Evolutionary conservation across 2,797 vertebrate species (phyloP).

Genomic region (Podargus strigoides): DNA sequence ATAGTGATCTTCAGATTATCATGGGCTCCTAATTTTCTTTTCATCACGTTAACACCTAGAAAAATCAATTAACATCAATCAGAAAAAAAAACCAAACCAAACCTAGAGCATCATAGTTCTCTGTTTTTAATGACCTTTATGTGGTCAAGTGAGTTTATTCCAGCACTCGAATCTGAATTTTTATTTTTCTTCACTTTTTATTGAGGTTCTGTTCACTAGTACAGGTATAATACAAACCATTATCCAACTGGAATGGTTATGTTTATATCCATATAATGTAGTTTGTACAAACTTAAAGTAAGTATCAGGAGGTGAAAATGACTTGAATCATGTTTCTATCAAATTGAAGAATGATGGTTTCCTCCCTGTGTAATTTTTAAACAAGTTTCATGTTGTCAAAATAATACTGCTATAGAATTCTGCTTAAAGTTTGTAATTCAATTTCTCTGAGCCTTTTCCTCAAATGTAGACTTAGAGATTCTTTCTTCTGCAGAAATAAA

Average conservation of each 20-base stretch:
- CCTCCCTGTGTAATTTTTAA: not conserved
- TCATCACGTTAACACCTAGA: slow-evolving; percentile 86
- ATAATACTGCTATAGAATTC: not conserved
- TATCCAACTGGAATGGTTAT: not conserved
- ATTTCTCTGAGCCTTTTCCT: not conserved
- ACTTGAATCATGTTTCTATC: not conserved
- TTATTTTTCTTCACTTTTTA: not conserved
- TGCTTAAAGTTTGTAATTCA: not conserved
- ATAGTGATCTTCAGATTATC: slow-evolving; percentile 90
- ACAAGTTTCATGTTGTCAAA: not conserved
- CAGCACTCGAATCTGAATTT: not conserved
- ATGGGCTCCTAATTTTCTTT: slow-evolving; percentile 89
- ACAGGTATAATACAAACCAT: not conserved
- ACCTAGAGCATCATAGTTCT: not conserved
- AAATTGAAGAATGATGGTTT: not conserved
- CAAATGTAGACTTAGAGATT: not conserved
- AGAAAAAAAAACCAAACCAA: not conserved
- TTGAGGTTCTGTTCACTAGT: not conserved
- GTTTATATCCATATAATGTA: not conserved
- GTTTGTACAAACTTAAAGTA: not conserved
- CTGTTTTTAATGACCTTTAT: not conserved
- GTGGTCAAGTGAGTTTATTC: not conserved
- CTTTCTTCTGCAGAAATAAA: not conserved
- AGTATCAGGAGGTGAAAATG: not conserved
- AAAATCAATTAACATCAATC: not conserved